Conservation (phyloP, 2,888 invertebrate genomes). For the Syrphus vitripennis region DNA sequence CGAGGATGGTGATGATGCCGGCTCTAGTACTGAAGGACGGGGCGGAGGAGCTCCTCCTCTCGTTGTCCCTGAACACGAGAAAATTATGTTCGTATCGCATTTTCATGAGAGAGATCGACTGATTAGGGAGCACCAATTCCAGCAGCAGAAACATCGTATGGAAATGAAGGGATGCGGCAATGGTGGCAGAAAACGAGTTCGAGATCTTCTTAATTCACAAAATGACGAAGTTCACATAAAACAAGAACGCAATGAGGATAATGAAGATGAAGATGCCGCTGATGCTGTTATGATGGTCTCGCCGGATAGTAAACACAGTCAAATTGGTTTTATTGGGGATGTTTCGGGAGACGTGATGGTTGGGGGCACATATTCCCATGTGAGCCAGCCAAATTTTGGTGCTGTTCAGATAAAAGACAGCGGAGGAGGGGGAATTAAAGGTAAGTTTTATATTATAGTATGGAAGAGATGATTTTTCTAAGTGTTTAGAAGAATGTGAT, state of each 20-base stretch:
- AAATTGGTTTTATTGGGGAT: conserved; percentile 33
- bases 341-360: not conserved
- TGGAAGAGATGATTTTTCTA: not conserved
- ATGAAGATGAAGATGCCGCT: conserved; percentile 53
- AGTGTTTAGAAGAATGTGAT: not conserved
- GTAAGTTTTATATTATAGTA: not conserved
- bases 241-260: conserved; percentile 43
- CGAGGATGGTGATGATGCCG: conserved; percentile 40
- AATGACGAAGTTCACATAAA: conserved; percentile 55
- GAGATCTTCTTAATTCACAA: conserved; percentile 23
- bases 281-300: conserved; percentile 50
- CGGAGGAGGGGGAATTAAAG: conserved; percentile 22
- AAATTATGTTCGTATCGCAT: conserved; percentile 79
- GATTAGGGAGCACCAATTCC: conserved; percentile 80
- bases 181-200: conserved; percentile 57
- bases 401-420: conserved; percentile 25
- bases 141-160: conserved; percentile 76
- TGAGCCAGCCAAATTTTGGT: conserved; percentile 2
- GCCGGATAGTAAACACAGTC: conserved; percentile 54
- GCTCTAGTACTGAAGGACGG: conserved; percentile 24
- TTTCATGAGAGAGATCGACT: conserved; percentile 81
- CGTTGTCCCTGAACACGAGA: conserved; percentile 73
- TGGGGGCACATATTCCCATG: conserved; percentile 31
- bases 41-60: conserved; percentile 38
- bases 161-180: conserved; percentile 56